Conservation (phyloP, 2,888 invertebrate genomes). For the Pocota personata region DNA sequence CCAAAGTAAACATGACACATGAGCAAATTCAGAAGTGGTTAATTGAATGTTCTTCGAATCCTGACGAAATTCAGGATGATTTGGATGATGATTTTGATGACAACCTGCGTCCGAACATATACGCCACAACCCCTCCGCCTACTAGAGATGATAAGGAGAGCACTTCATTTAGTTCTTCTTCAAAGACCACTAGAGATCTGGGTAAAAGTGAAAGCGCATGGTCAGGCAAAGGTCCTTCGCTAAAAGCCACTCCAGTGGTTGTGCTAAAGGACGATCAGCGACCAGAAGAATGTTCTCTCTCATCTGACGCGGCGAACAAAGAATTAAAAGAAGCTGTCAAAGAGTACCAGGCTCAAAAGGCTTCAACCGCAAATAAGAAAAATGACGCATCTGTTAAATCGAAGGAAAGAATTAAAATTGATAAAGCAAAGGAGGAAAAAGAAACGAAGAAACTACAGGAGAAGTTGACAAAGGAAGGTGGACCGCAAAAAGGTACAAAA, state of each 20-base stretch:
- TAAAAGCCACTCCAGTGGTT: conserved; percentile 82
- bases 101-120: conserved; percentile 79
- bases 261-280: conserved; percentile 75
- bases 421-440: conserved; percentile 66
- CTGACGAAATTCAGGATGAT: conserved; percentile 82
- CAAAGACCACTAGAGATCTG: conserved; percentile 80
- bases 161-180: conserved; percentile 80
- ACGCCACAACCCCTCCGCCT: conserved; percentile 80
- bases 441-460: conserved; percentile 69
- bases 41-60: conserved; percentile 84
- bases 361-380: conserved; percentile 36
- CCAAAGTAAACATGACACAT: conserved; percentile 88
- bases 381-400: conserved; percentile 31
- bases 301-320: conserved; percentile 53
- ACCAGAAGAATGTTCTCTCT: conserved; percentile 69
- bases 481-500: conserved; percentile 76
- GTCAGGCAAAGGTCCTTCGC: conserved; percentile 82
- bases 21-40: conserved; percentile 88
- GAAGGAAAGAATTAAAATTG: conserved; percentile 70
- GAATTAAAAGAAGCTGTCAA: conserved; percentile 57
- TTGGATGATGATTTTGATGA: conserved; percentile 82
- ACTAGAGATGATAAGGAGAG: conserved; percentile 81
- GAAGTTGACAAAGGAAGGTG: conserved; percentile 62
- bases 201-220: conserved; percentile 82
- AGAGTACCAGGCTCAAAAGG: conserved; percentile 48